Base-by-base conservation (phyloP, 1,140 invertebrate genomes). In the Drosophila murphyi region DNA sequence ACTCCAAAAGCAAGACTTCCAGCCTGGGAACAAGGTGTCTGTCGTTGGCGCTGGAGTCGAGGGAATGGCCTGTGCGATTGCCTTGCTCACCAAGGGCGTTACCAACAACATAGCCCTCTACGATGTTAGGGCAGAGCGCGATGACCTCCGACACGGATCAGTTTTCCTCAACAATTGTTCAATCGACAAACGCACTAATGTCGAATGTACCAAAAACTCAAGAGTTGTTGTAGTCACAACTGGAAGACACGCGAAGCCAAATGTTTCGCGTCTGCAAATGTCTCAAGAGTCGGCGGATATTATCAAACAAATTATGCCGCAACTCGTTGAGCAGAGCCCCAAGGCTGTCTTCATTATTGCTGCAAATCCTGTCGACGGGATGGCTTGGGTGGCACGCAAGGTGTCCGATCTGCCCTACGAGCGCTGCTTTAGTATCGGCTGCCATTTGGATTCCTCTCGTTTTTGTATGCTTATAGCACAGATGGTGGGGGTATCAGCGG, bases 371-470 rank as follows among this genome's bases (percentile, higher is more conserved):
- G 96, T 97, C 2, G 97, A 98, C 91, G 95, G 97, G 65, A 91
- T 98, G 51, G 97, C 97, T 0, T 97, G 97, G 86, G 96, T 98
- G 3, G 95, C 97, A 0, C 98, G 97, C 96, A 97, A 97, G 91
- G 82, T 98, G 20, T 96, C 96, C 62, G 96, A 97, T 1, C 92
- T 98, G 45, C 97, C 97, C 1, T 95, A 95, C 75, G 94, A 97
- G 81, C 94, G 95, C 28, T 96, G 98, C 2, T 96, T 98, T 78
- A 97, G 97, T 3, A 96, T 96, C 32, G 97, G 97, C 3, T 98
- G 97, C 0, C 97, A 97, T 93, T 93, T 98, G 35, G 97, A 98
- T 92, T 96, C 97, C 0, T 96, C 96, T 0, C 93, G 97, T 31
- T 97, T 98, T 93, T 94, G 96, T 3, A 97, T 97, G 93, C 93